Conservation (phyloP, 2,113 vertebrate species). For the Tichodroma muraria region DNA sequence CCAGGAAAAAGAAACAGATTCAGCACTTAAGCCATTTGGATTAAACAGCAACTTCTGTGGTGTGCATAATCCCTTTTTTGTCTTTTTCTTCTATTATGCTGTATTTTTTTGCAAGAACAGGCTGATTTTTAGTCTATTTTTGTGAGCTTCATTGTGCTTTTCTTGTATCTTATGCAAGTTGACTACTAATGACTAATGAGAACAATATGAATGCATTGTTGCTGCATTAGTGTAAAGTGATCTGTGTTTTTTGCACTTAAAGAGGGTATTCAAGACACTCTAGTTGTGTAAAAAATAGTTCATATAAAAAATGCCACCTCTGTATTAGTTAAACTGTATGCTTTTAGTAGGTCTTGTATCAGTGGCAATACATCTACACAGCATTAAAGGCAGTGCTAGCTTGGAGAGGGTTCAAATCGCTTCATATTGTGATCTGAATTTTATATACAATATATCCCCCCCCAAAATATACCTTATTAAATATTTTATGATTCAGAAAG, state of each 20-base stretch:
- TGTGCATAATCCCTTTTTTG: conserved; percentile 80
- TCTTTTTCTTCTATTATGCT: conserved; percentile 74
- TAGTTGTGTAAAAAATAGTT: conserved; percentile 77
- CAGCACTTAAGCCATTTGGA: conserved; percentile 67
- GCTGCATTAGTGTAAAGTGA: conserved; percentile 88
- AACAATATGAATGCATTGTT: conserved; percentile 92
- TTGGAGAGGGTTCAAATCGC: conserved; percentile 83
- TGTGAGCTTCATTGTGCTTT: conserved; percentile 83
- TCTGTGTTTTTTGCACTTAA: conserved; percentile 88
- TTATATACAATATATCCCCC: conserved; percentile 96
- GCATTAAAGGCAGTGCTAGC: conserved; percentile 78
- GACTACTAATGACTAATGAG: conserved; percentile 90
- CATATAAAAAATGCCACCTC: conserved; percentile 77
- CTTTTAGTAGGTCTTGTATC: conserved; percentile 86
- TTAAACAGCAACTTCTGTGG: conserved; percentile 76
- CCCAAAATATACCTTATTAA: conserved; percentile 91
- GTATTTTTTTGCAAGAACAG: conserved; percentile 74
- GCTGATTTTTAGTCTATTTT: conserved; percentile 80
- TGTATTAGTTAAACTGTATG: conserved; percentile 82
- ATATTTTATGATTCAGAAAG: conserved; percentile 97
- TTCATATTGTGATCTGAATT: conserved; percentile 98
- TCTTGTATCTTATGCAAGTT: conserved; percentile 82
- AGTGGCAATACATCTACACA: conserved; percentile 79
- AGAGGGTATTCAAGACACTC: conserved; percentile 73
- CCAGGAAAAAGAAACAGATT: conserved; percentile 36